phyloP scores from a whole-genome alignment of 2,888 invertebrate species.

The Hololepta plana region DNA sequence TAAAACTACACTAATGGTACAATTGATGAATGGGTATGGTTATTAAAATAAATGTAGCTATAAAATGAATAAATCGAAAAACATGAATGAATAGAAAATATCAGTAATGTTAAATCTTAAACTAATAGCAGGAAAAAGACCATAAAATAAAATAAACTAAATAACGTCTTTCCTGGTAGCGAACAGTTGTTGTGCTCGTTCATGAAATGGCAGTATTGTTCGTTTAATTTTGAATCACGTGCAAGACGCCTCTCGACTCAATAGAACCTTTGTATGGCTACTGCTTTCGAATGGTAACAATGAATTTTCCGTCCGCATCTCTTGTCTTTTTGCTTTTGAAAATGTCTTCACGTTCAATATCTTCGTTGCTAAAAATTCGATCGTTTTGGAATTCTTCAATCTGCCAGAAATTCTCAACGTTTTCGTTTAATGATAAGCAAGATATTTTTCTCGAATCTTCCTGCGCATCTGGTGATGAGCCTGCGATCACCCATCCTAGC shows the following conservation, averaged over 20 bases:
- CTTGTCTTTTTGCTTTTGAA: slow-evolving; percentile 3
- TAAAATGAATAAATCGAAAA: no score
- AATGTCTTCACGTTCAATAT: slow-evolving; percentile 2
- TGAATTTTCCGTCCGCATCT: slow-evolving; percentile 7
- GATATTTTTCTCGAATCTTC: slow-evolving; percentile 1
- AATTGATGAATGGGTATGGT: no score
- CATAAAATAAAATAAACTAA: no score
- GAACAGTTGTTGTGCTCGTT: slow-evolving; percentile 7
- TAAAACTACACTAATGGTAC: no score
- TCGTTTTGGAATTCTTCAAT: no score
- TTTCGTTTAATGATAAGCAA: not conserved
- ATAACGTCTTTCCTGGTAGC: no score
- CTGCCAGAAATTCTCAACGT: no score
- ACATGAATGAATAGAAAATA: no score
- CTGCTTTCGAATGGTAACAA: slow-evolving; percentile 6
- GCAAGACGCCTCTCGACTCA: slow-evolving; percentile 8
- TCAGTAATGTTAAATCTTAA: no score
- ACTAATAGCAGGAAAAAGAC: no score
- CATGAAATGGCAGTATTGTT: slow-evolving; percentile 6
- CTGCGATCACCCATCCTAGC: slow-evolving; percentile 10
- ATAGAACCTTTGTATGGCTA: slow-evolving; percentile 7
- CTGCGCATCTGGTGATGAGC: slow-evolving; percentile 3
- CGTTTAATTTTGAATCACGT: slow-evolving; percentile 6
- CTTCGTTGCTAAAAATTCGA: no score
- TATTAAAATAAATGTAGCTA: no score